phyloP scores from a whole-genome alignment of 2,113 vertebrate genomes.

The Microtus richardsoni region DNA sequence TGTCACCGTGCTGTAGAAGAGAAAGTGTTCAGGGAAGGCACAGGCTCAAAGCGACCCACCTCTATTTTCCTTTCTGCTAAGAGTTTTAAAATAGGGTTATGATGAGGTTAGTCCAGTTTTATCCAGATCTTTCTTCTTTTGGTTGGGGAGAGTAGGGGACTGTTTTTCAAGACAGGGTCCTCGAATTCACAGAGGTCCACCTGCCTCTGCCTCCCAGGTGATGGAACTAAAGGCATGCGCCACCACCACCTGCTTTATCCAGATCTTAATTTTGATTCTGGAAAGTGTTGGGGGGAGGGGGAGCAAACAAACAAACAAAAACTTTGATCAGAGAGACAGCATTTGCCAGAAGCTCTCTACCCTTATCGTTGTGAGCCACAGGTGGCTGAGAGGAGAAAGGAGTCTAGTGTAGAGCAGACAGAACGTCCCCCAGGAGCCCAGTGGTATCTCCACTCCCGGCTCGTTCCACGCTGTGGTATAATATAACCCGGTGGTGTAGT shows the following conservation, averaged over 20 bases:
- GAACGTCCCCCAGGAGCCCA: rapidly evolving
- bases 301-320: too few species aligned
- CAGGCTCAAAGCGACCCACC: neutral
- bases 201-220: neutral
- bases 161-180: too few species aligned
- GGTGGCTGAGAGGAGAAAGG: neutral
- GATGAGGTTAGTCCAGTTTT: neutral
- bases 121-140: neutral
- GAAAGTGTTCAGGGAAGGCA: neutral
- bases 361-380: neutral
- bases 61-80: neutral
- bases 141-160: too few species aligned
- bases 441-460: rapidly evolving
- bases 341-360: neutral
- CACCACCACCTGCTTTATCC: neutral
- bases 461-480: neutral
- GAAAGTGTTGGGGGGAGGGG: neutral
- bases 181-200: neutral
- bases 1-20: neutral
- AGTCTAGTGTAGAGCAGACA: neutral
- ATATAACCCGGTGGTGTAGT: neutral
- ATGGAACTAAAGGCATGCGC: neutral
- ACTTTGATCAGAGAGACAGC: neutral
- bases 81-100: conserved; percentile 23
- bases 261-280: conserved; percentile 50